Evolutionary conservation across 1,140 invertebrate species (phyloP).

Genomic region (Sycophaga agraensis): DNA sequence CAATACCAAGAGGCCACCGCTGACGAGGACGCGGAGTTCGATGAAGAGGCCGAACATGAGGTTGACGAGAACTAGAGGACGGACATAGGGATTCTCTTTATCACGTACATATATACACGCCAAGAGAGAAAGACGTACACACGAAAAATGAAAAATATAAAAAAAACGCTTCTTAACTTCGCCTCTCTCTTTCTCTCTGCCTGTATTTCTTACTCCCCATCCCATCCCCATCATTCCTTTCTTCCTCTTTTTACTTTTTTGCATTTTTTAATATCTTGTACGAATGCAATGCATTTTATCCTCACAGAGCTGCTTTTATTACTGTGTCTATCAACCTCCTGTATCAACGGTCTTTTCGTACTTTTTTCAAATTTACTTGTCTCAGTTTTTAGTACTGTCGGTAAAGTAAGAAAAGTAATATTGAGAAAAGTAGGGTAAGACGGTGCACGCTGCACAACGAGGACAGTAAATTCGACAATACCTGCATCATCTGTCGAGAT

Average conservation of each 20-base stretch:
- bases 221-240: neutral
- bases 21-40: slow-evolving; percentile 78
- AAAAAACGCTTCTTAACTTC: slow-evolving; percentile 19
- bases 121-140: slow-evolving; percentile 21
- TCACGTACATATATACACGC: neutral
- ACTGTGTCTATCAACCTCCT: too few species aligned
- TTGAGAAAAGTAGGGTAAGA: too few species aligned
- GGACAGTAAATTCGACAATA: too few species aligned
- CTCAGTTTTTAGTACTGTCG: too few species aligned
- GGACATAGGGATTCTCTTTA: slow-evolving; percentile 10
- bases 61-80: slow-evolving; percentile 59
- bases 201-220: slow-evolving; percentile 10
- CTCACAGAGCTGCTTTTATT: too few species aligned
- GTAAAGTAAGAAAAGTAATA: too few species aligned
- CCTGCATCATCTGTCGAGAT: too few species aligned
- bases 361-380: slow-evolving; percentile 24
- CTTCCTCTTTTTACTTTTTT: slow-evolving; percentile 5
- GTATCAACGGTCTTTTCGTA: too few species aligned
- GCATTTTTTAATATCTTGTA: slow-evolving; percentile 24
- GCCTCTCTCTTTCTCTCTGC: slow-evolving; percentile 18
- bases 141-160: slow-evolving; percentile 17
- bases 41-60: slow-evolving; percentile 72
- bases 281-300: slow-evolving; percentile 16
- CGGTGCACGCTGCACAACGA: too few species aligned
- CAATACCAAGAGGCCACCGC: slow-evolving; percentile 88